Evolutionary conservation across 2,888 invertebrate species (phyloP).

Genomic region (Pinctada fucata): DNA sequence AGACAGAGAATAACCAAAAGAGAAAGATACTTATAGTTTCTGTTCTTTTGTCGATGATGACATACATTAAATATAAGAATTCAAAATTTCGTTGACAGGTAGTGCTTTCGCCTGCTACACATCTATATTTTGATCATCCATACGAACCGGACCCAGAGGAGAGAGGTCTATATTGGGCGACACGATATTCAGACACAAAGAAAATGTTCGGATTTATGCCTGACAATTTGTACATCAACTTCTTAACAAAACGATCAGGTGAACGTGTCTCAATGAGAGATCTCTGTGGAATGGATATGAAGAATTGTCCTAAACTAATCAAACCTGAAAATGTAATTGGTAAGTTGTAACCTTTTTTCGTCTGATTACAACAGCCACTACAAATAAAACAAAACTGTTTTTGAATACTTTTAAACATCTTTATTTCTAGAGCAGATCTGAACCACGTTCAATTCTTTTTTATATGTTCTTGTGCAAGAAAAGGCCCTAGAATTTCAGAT

Average conservation of each 20-base stretch:
- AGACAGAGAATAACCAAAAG: too few species aligned
- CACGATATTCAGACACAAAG: conserved; percentile 65
- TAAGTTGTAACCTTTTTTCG: conserved; percentile 31
- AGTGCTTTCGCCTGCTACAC: conserved; percentile 64
- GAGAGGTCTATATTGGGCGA: conserved; percentile 73
- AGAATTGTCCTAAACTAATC: conserved; percentile 56
- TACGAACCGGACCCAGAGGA: conserved; percentile 70
- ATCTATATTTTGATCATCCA: conserved; percentile 69
- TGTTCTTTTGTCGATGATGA: too few species aligned
- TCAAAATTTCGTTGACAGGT: conserved; percentile 53
- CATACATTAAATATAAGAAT: too few species aligned
- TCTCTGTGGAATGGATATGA: conserved; percentile 50
- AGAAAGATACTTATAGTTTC: too few species aligned
- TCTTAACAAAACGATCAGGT: conserved; percentile 54
- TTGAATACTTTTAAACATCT: too few species aligned
- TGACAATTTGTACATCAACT: conserved; percentile 56
- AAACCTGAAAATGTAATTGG: conserved; percentile 69
- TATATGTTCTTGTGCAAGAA: too few species aligned
- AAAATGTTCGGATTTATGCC: conserved; percentile 68
- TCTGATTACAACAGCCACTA: too few species aligned
- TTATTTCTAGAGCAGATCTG: too few species aligned
- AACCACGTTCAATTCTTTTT: too few species aligned
- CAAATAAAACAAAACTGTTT: too few species aligned
- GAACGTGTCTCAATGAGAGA: conserved; percentile 48
- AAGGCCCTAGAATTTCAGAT: too few species aligned